Evolutionary conservation across 2,888 invertebrate species (phyloP).

Genomic region (Eristalinus aeneus): DNA sequence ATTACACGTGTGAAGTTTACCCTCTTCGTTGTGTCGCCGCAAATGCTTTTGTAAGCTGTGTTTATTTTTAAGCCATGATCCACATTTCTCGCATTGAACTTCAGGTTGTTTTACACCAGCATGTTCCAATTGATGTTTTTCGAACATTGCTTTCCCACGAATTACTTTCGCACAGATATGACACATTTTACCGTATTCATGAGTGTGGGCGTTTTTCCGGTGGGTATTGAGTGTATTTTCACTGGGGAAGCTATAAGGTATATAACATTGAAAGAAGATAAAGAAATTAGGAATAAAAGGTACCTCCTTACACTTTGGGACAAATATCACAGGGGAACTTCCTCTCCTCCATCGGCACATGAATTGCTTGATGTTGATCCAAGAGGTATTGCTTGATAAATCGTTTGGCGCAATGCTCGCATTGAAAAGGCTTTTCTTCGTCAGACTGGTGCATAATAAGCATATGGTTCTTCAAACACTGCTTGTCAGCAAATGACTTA

Average conservation of each 20-base stretch:
- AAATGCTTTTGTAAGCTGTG: slow-evolving; percentile 79
- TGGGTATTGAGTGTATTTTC: slow-evolving; percentile 76
- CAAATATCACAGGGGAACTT: slow-evolving; percentile 76
- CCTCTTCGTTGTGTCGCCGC: slow-evolving; percentile 76
- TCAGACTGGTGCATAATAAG: slow-evolving; percentile 78
- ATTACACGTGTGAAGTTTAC: slow-evolving; percentile 76
- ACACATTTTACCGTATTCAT: slow-evolving; percentile 78
- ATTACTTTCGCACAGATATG: slow-evolving; percentile 80
- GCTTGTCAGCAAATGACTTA: slow-evolving; percentile 78
- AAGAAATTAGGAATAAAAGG: not conserved
- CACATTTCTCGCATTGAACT: slow-evolving; percentile 78
- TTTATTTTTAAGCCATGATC: slow-evolving; percentile 79
- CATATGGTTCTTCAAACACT: slow-evolving; percentile 78
- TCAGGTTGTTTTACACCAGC: slow-evolving; percentile 77
- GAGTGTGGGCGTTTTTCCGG: slow-evolving; percentile 76
- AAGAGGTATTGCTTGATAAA: slow-evolving; percentile 78
- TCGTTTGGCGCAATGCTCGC: slow-evolving; percentile 78
- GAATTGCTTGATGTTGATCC: slow-evolving; percentile 78
- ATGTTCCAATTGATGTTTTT: slow-evolving; percentile 77
- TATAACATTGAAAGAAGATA: not conserved
- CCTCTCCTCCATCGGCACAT: slow-evolving; percentile 74
- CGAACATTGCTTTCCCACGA: slow-evolving; percentile 77
- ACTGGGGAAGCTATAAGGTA: slow-evolving; percentile 75
- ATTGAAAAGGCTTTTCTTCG: slow-evolving; percentile 77
- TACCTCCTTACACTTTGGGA: slow-evolving; percentile 75